A percentile compares a stretch with the other conserved stretches of the same genome.
Conservation (phyloP, 2,888 invertebrate genomes). For the Rugalucina vietnamica region DNA sequence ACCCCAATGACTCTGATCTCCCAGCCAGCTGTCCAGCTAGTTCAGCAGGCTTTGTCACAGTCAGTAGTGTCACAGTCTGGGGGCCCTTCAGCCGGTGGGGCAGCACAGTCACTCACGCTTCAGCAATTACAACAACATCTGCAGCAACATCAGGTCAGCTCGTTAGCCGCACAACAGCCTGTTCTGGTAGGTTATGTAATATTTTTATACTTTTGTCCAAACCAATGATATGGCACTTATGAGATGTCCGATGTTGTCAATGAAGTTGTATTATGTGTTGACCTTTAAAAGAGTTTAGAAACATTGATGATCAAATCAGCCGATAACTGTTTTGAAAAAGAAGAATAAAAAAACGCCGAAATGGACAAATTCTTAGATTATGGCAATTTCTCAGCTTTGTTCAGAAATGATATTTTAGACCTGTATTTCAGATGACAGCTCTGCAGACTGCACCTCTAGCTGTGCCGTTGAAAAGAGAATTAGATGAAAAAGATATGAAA, state of each 20-base stretch:
- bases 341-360: no score
- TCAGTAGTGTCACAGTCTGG: slow-evolving; percentile 16
- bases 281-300: no score
- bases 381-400: no score
- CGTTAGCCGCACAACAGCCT: slow-evolving; percentile 56
- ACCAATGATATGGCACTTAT: no score
- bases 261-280: no score
- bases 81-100: slow-evolving; percentile 52
- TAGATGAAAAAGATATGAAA: slow-evolving; percentile 48
- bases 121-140: slow-evolving; percentile 63
- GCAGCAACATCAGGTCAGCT: slow-evolving; percentile 51
- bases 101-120: slow-evolving; percentile 62
- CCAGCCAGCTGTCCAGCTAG: slow-evolving; percentile 67
- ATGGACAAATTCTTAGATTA: no score
- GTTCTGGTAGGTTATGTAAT: slow-evolving; percentile 60
- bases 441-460: slow-evolving; percentile 64
- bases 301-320: no score
- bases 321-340: no score
- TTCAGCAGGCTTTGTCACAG: slow-evolving; percentile 61
- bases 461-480: slow-evolving; percentile 62
- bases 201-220: no score
- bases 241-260: no score
- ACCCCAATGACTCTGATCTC: slow-evolving; percentile 70
- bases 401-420: not conserved
- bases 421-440: slow-evolving; percentile 63